Percentiles rank a stretch among this genome's conserved stretches.
Evolutionary conservation across 2,888 invertebrate species (phyloP).

Genomic region (Meiosimyza decipiens): DNA sequence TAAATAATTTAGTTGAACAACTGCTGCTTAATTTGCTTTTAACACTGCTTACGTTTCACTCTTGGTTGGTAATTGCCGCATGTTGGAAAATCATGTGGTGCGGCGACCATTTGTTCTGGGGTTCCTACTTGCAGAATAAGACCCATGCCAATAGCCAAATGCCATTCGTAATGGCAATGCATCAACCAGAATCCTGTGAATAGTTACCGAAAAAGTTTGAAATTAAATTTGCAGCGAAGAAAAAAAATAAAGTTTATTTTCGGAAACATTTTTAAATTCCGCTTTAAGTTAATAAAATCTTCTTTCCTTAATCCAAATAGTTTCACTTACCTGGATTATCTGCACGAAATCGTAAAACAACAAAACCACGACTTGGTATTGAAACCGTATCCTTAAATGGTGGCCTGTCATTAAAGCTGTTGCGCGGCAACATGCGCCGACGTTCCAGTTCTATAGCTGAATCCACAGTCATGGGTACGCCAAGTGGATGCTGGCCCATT

Average conservation of each 20-base stretch:
- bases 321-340: constrained; percentile 52
- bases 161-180: constrained; percentile 61
- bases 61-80: constrained; percentile 77
- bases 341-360: constrained; percentile 55
- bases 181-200: constrained; percentile 54
- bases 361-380: constrained; percentile 59
- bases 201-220: constrained; percentile 18
- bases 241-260: constrained; percentile 16
- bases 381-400: constrained; percentile 61
- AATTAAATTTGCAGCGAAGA: background rate
- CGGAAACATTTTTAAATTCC: background rate
- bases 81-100: constrained; percentile 79
- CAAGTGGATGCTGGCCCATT: constrained; percentile 49
- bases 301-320: background rate
- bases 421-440: constrained; percentile 41
- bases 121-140: constrained; percentile 67
- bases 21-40: background rate
- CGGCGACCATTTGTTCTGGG: constrained; percentile 72
- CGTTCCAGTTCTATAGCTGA: constrained; percentile 51
- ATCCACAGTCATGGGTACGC: constrained; percentile 47
- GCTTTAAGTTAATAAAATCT: too few relatives aligned
- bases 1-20: background rate
- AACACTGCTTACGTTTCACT: constrained; percentile 23
- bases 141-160: constrained; percentile 56
- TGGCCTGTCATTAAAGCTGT: constrained; percentile 46